phyloP scores from a whole-genome alignment of 2,113 vertebrate species.

The Puma concolor region DNA sequence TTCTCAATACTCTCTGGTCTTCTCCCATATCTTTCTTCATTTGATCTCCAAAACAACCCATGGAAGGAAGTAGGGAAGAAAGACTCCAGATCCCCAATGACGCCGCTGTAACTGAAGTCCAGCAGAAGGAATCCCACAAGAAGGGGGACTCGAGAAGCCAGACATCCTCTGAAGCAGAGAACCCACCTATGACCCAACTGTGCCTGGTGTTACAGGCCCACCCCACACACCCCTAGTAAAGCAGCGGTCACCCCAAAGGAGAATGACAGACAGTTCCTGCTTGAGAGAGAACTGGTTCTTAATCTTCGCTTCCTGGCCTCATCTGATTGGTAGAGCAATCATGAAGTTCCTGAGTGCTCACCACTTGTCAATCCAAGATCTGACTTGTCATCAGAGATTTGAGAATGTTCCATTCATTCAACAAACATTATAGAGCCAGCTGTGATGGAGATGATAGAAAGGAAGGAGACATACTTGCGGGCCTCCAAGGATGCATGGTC shows the following conservation, averaged over 20 bases:
- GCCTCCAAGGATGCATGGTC: neutral
- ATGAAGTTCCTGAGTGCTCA: neutral
- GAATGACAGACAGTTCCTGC: neutral
- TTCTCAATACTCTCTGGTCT: neutral
- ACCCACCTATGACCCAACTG: too few relatives aligned
- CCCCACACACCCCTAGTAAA: neutral
- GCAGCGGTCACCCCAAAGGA: neutral
- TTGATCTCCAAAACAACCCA: neutral
- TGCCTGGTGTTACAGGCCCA: neutral
- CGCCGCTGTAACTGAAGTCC: neutral
- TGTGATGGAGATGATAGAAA: neutral
- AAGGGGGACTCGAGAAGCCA: neutral
- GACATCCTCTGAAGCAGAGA: neutral
- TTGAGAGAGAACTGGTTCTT: neutral
- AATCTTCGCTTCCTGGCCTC: neutral
- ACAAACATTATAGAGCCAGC: neutral
- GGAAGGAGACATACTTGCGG: neutral
- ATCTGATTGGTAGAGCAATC: neutral
- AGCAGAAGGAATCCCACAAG: neutral
- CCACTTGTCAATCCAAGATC: neutral
- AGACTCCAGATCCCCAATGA: neutral
- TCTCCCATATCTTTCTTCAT: neutral
- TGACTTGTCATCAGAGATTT: neutral
- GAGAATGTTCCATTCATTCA: neutral
- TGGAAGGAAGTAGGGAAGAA: neutral